A percentile compares a stretch with the other conserved stretches of the same genome.
These are phyloP conservation scores for Leptogaster cylindrica DNA, from an alignment of 2,888 invertebrate species.

Conservation along the genomic window DNA sequence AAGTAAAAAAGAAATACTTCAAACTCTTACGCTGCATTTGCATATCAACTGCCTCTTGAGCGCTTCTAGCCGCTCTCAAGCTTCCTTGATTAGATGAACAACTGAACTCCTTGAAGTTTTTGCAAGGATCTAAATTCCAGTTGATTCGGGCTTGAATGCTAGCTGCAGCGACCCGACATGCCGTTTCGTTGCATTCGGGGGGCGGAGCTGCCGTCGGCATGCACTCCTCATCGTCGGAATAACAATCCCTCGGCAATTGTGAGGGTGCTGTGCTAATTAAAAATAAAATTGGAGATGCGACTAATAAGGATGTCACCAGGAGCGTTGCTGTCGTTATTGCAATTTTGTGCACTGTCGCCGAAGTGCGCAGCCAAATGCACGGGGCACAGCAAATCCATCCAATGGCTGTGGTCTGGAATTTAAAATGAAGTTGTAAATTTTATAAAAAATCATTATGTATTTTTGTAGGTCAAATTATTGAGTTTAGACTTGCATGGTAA, in stretches of 20 bases:
- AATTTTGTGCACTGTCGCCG: conserved; percentile 67
- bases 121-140: conserved; percentile 61
- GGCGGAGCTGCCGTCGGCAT: conserved; percentile 56
- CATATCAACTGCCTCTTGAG: conserved; percentile 59
- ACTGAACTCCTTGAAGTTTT: conserved; percentile 60
- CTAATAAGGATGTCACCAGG: conserved; percentile 67
- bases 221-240: conserved; percentile 58
- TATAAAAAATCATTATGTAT: too few relatives aligned
- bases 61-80: conserved; percentile 56
- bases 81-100: conserved; percentile 55
- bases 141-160: conserved; percentile 59
- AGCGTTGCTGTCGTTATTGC: conserved; percentile 67
- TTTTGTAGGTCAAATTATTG: too few relatives aligned
- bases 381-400: conserved; percentile 69
- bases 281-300: conserved; percentile 68
- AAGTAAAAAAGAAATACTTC: not conserved
- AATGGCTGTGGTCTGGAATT: conserved; percentile 54
- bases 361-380: conserved; percentile 66
- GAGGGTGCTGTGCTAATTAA: conserved; percentile 64
- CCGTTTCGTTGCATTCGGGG: conserved; percentile 56
- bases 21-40: conserved; percentile 59
- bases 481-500: too few relatives aligned
- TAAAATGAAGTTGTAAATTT: conserved; percentile 10
- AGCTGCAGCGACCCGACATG: conserved; percentile 58
- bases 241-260: conserved; percentile 58